Evolutionary conservation across 2,888 invertebrate genomes (phyloP), one percentile per base, ranked within the genome.

Genomic region (Orthonevra nobilis): DNA sequence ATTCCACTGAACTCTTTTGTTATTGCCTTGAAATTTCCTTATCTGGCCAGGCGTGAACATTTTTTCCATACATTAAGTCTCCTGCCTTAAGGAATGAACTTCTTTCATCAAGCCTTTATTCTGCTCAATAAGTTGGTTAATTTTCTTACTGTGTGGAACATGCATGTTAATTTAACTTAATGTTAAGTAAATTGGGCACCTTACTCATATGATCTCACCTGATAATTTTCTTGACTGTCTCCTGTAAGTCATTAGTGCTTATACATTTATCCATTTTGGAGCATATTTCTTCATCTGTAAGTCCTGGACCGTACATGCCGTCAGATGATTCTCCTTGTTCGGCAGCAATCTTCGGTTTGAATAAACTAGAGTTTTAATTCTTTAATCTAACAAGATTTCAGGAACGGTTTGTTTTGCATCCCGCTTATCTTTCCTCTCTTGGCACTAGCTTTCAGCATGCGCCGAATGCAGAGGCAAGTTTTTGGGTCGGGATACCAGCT

Each of bases 11-110:
- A 46, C 2, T 32, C 34, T 36, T 44, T 32, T 36, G 2, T 30
- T 26, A 1, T 42, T 52, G n/a, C n/a, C n/a, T 5, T 23, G 38
- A 9, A 61, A n/a, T 44, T 23, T 70, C 44, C 14, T 60, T 12
- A 52, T 19, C 54, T 46, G 54, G 0, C 54, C 46, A 10, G 19
- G 17, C 3, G 50, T 48, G 30, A 70, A 63, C 5, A 56, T 36
- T 36, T 36, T 36, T 32, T n/a, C n/a, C n/a, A 23, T 5, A 23
- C 5, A 23, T 4, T 23, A 3, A 23, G 3, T 3, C 5, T 23
- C 23, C 3, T 23, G 3, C 5, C 5, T 23, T 50, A 1, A 28
- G 38, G n/a, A n/a, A n/a, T n/a, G 3, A 23, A 23, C 23, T 23
- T 23, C 23, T 23, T 23, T 23, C 5, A 23, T 4, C 5, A 23